Evolutionary conservation across 2,113 vertebrate species (phyloP).

Genomic region (Macaca nemestrina): DNA sequence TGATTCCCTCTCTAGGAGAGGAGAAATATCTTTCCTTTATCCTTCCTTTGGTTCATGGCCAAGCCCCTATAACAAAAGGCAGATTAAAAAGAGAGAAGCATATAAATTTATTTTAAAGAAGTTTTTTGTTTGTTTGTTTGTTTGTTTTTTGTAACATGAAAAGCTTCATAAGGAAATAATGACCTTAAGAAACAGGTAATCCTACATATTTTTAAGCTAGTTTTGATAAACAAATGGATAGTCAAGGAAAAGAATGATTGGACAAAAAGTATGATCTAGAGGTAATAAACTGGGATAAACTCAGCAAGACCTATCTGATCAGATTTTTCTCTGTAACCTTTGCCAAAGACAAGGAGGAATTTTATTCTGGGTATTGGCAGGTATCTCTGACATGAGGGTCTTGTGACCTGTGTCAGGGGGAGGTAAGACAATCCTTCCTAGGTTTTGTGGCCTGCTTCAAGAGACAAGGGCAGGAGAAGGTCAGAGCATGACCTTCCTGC

Average conservation of each 20-base stretch:
- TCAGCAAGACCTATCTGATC: no score
- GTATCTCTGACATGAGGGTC: not conserved
- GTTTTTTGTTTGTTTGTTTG: no score
- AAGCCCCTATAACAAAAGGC: not conserved
- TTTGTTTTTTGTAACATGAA: not conserved
- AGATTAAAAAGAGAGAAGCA: not conserved
- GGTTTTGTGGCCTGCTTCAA: not conserved
- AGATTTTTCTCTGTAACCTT: not conserved
- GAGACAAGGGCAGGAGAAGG: not conserved
- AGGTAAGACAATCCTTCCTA: not conserved
- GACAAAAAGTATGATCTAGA: no score
- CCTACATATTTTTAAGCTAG: not conserved
- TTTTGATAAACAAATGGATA: not conserved
- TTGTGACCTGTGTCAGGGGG: not conserved
- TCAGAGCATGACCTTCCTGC: no score
- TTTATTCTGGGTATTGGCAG: not conserved
- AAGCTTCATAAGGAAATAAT: not conserved
- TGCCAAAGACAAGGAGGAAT: not conserved
- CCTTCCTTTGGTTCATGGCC: not conserved
- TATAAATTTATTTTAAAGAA: not conserved
- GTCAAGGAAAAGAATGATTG: not conserved
- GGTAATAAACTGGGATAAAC: not conserved
- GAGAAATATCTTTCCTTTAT: not conserved
- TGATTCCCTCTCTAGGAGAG: not conserved
- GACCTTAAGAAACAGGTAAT: not conserved